These are phyloP conservation scores for Zygothrica quintamaculata DNA, from an alignment of 2,888 invertebrate species.

Conservation along the genomic window DNA sequence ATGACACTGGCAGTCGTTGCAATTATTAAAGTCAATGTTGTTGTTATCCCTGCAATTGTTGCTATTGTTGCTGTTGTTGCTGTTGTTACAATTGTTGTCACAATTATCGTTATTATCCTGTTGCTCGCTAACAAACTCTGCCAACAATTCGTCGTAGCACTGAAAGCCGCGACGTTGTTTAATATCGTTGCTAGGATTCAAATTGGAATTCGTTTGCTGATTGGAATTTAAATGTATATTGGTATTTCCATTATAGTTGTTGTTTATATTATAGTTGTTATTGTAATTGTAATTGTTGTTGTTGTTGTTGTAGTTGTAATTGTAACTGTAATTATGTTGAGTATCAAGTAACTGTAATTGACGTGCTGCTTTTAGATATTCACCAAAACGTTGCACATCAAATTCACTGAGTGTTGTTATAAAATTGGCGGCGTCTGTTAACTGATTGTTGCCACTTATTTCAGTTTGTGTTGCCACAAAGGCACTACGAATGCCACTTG, in stretches of 20 bases:
- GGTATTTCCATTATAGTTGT: background rate
- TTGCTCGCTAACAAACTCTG: slow-evolving; percentile 75
- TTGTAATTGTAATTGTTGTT: slow-evolving; percentile 6
- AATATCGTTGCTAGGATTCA: background rate
- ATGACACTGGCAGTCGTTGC: slow-evolving; percentile 58
- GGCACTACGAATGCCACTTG: slow-evolving; percentile 46
- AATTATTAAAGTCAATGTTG: slow-evolving; percentile 18
- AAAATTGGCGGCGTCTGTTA: slow-evolving; percentile 37
- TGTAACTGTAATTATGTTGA: slow-evolving; percentile 38
- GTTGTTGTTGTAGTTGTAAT: slow-evolving; percentile 6
- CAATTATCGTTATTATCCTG: slow-evolving; percentile 41
- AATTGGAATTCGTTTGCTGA: background rate
- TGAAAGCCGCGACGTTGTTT: slow-evolving; percentile 58
- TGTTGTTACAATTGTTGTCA: slow-evolving; percentile 31
- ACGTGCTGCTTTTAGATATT: slow-evolving; percentile 64
- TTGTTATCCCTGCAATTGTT: slow-evolving; percentile 30
- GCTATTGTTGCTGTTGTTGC: slow-evolving; percentile 5
- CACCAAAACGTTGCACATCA: slow-evolving; percentile 80
- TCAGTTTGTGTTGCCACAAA: slow-evolving; percentile 54
- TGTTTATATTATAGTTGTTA: background rate
- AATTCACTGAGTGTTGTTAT: slow-evolving; percentile 73
- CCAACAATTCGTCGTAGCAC: slow-evolving; percentile 81
- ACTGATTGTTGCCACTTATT: slow-evolving; percentile 17
- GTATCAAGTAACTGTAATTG: slow-evolving; percentile 62
- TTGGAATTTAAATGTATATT: background rate